These are phyloP conservation scores for Eubasilissa splendida DNA, from an alignment of 2,888 invertebrate species.

Conservation along the genomic window DNA sequence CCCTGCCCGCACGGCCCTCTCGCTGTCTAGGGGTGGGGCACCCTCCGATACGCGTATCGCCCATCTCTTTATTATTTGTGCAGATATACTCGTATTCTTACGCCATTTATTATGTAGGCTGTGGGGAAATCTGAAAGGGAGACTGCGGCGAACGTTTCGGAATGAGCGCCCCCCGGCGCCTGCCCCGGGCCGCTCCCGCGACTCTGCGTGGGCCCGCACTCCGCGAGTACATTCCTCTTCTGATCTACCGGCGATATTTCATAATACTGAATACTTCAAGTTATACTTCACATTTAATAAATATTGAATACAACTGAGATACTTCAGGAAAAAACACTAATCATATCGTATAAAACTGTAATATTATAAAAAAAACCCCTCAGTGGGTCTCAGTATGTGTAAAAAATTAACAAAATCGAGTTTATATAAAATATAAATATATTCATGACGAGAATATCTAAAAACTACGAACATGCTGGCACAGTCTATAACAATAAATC, in stretches of 20 bases:
- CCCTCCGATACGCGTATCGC: conserved; percentile 56
- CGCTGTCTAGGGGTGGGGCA: conserved; percentile 62
- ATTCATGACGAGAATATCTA: conserved; percentile 1
- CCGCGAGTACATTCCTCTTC: neutral
- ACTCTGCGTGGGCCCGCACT: conserved; percentile 47
- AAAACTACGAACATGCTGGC: neutral
- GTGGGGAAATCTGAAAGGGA: conserved; percentile 57
- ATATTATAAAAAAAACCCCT: too few species aligned
- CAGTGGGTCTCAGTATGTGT: too few species aligned
- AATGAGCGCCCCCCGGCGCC: conserved; percentile 53
- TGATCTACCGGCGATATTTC: too few species aligned
- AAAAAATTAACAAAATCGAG: too few species aligned
- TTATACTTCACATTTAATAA: too few species aligned
- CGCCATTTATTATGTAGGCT: conserved; percentile 58
- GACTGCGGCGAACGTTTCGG: conserved; percentile 56
- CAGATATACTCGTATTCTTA: conserved; percentile 58
- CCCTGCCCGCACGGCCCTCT: conserved; percentile 66
- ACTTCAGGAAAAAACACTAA: too few species aligned
- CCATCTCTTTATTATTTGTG: conserved; percentile 57
- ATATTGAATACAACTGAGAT: too few species aligned
- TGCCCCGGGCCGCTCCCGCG: conserved; percentile 48
- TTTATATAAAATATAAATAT: too few species aligned
- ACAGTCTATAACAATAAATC: conserved; percentile 48
- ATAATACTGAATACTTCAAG: too few species aligned
- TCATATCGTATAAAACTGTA: too few species aligned